These are phyloP conservation scores for Eristalinus sepulchralis DNA, from an alignment of 2,888 invertebrate genomes.

Conservation along the genomic window DNA sequence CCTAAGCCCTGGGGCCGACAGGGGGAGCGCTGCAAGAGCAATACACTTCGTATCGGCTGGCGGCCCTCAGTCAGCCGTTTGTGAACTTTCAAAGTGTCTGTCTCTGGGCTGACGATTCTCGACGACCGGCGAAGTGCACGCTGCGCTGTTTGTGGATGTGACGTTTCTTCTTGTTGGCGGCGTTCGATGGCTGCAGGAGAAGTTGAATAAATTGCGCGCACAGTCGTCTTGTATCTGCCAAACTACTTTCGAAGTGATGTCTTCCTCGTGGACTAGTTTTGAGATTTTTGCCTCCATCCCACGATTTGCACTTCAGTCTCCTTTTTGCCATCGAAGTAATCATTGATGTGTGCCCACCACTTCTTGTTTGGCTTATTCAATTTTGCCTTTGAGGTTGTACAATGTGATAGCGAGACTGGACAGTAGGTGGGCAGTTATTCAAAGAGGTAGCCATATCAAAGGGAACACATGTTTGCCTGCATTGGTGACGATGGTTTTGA, in stretches of 20 bases:
- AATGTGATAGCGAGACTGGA: neutral
- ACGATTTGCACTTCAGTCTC: slow-evolving; percentile 52
- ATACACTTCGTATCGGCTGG: neutral
- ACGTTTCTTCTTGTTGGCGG: slow-evolving; percentile 28
- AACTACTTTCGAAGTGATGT: slow-evolving; percentile 71
- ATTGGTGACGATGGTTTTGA: neutral
- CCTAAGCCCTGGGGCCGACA: slow-evolving; percentile 27
- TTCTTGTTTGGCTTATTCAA: neutral
- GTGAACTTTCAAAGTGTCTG: slow-evolving; percentile 34
- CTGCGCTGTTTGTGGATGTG: neutral
- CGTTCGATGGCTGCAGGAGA: slow-evolving; percentile 43
- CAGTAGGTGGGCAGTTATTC: neutral
- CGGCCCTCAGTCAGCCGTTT: slow-evolving; percentile 20
- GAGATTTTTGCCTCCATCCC: slow-evolving; percentile 27
- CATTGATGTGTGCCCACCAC: slow-evolving; percentile 47
- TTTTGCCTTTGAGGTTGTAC: neutral
- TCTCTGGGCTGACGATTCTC: slow-evolving; percentile 39
- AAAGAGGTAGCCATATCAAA: neutral
- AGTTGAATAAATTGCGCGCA: slow-evolving; percentile 69
- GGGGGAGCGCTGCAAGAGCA: slow-evolving; percentile 26
- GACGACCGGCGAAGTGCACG: slow-evolving; percentile 3
- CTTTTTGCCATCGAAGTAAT: slow-evolving; percentile 27
- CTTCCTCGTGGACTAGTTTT: slow-evolving; percentile 66
- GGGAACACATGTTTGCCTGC: neutral
- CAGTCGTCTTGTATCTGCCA: slow-evolving; percentile 71